Base-by-base conservation (phyloP, 2,797 vertebrate species). In the Adelosebastes latens region DNA sequence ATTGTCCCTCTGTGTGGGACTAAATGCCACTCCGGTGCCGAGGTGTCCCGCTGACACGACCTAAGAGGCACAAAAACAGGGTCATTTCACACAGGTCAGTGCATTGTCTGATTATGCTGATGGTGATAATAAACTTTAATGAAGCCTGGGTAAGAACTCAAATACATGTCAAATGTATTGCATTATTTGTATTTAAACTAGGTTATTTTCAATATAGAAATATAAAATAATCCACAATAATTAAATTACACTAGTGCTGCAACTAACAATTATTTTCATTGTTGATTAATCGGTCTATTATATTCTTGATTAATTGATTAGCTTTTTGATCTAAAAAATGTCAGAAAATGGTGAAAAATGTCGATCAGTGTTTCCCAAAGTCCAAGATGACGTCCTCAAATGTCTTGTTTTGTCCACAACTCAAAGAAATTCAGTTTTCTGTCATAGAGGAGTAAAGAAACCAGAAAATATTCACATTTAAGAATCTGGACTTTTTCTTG, bases 1-100 rank as follows among this genome's bases (percentile, higher is more conserved):
- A 79, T 89, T 83, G 82, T 89, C 69, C 61, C 78, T 72, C 55
- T 64, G 67, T 77, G 72, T 82, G 80, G 72, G 56, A 80, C 63
- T 42, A 63, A 77, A n/a, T 67, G 69, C 62, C 72, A 32, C 72
- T 80, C 59, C 4, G 77, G 91, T 90, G 90, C 91, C 81, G 24
- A 68, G 42, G 10, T 60, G 92, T 86, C 87, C 72, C 64, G 42
- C 53, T 71, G 80, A 77, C 67, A 24, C 66, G 79, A 93, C 88
- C 88, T 88, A 42, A 77, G 77, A 70, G 76, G 61, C 56, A 75
- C 24, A 68, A 72, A 80, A 76, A 12, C 39, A 72, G 25, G 67
- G 24, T 60, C 5, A n/a, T 64, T 80, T 75, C 56, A 72, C 69
- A 59, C 1, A 36, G 16, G 1, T 67, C 10, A 46, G 46, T 64